Evolutionary conservation across 1,140 invertebrate genomes (phyloP).

Genomic region (Meteorus sp.): DNA sequence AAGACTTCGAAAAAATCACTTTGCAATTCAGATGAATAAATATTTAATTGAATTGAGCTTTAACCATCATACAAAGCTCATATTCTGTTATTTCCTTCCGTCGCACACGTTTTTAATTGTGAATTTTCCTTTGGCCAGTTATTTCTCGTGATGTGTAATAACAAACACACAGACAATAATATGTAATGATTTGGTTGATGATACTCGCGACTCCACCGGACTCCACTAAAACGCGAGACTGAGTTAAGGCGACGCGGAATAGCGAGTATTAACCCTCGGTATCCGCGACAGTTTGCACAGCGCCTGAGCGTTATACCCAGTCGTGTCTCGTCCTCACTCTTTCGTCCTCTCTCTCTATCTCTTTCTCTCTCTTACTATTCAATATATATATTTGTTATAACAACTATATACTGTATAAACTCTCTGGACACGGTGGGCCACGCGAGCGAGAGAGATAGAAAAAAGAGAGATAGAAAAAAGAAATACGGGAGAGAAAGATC

Average conservation of each 20-base stretch:
- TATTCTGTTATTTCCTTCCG: too few species aligned
- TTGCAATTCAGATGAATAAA: too few species aligned
- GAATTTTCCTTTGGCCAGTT: too few species aligned
- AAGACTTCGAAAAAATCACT: too few species aligned
- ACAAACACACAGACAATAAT: too few species aligned
- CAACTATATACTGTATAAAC: neutral
- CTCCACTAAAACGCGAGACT: slow-evolving; percentile 6
- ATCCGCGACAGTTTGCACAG: neutral
- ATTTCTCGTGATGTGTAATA: too few species aligned
- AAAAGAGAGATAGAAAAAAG: slow-evolving; percentile 26
- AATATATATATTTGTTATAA: too few species aligned
- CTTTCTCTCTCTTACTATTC: neutral
- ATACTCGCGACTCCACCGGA: neutral
- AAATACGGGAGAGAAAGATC: slow-evolving; percentile 41
- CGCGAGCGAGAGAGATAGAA: slow-evolving; percentile 23
- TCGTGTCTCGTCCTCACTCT: neutral
- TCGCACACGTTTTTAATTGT: too few species aligned
- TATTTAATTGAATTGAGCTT: too few species aligned
- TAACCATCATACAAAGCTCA: too few species aligned
- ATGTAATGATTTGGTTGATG: neutral
- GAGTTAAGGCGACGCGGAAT: neutral
- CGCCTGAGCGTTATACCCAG: neutral
- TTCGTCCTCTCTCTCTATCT: neutral
- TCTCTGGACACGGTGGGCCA: slow-evolving; percentile 1
- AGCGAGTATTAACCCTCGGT: neutral